These are phyloP conservation scores for Poeciliopsis prolifica DNA, from an alignment of 2,113 vertebrate genomes.

Conservation along the genomic window DNA sequence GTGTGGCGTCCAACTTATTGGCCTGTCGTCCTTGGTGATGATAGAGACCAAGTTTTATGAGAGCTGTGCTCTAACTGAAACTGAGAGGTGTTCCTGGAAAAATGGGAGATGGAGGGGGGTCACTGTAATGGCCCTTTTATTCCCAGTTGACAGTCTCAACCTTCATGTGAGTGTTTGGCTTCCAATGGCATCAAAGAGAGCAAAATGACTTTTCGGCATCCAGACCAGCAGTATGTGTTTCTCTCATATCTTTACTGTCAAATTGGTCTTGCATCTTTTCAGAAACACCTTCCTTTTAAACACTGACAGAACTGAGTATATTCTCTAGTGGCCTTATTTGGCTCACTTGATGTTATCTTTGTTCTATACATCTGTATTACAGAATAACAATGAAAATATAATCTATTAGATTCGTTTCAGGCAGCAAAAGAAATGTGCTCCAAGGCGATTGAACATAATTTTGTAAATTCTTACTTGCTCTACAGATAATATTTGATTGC, in stretches of 20 bases:
- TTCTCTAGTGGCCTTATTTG: background rate
- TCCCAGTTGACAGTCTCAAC: constrained; percentile 63
- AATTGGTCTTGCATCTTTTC: constrained; percentile 37
- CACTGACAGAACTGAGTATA: background rate
- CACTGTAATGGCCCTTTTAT: constrained; percentile 54
- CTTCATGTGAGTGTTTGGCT: constrained; percentile 65
- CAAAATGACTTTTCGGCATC: constrained; percentile 57
- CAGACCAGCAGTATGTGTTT: constrained; percentile 27
- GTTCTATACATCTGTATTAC: background rate
- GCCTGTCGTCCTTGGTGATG: constrained; percentile 69
- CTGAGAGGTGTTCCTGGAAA: constrained; percentile 62
- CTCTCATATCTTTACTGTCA: constrained; percentile 25
- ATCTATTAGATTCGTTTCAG: background rate
- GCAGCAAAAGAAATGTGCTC: background rate
- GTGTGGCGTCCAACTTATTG: constrained; percentile 66
- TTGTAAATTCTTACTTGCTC: background rate
- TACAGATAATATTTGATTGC: background rate
- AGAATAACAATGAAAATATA: background rate
- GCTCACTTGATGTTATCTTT: background rate
- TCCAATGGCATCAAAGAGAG: constrained; percentile 52
- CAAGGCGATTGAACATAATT: background rate
- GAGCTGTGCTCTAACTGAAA: constrained; percentile 62
- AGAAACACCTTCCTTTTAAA: constrained; percentile 36
- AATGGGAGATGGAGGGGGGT: constrained; percentile 60
- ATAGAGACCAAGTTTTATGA: constrained; percentile 68